Percentiles rank a stretch among this genome's conserved stretches.
Conservation (phyloP, 37 sponge, comb jelly and placozoan genomes). For the Ephydatia muelleri region DNA sequence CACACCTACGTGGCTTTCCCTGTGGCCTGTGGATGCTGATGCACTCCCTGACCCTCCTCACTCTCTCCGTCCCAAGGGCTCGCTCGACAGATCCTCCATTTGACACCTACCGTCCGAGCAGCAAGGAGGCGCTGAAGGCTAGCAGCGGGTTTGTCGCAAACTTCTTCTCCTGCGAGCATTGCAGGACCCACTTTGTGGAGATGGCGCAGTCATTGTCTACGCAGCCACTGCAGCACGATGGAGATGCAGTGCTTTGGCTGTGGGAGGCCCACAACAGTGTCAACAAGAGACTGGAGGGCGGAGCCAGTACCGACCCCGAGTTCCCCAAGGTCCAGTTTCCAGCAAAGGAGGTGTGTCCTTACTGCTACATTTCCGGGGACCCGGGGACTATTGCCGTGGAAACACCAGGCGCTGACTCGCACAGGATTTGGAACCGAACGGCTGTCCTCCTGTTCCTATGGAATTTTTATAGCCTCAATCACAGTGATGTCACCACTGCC, state of each 20-base stretch:
- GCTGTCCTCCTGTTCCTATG: constrained; percentile 60
- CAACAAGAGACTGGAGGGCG: constrained; percentile 63
- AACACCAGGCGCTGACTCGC: background rate
- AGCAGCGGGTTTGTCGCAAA: constrained; percentile 54
- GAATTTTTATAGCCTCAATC: constrained; percentile 39
- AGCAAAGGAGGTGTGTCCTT: constrained; percentile 62
- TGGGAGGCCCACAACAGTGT: constrained; percentile 94
- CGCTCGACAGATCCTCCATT: constrained; percentile 2
- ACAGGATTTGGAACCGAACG: constrained; percentile 59
- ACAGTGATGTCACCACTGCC: background rate
- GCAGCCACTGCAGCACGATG: constrained; percentile 26
- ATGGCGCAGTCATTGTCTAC: constrained; percentile 47
- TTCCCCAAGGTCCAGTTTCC: constrained; percentile 92
- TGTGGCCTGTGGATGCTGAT: constrained; percentile 94
- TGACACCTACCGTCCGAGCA: constrained; percentile 18
- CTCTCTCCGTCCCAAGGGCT: constrained; percentile 23
- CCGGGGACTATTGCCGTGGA: background rate
- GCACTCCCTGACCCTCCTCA: constrained; percentile 80
- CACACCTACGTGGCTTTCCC: constrained; percentile 86
- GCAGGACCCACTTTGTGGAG: constrained; percentile 79
- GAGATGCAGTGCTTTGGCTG: constrained; percentile 91
- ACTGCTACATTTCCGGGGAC: constrained; percentile 47
- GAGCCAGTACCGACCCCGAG: constrained; percentile 67
- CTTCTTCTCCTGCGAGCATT: constrained; percentile 92
- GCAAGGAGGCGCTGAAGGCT: constrained; percentile 50